Percentiles rank a stretch among this genome's conserved stretches.
These are phyloP conservation scores for Cinclus mexicanus DNA, from an alignment of 2,113 vertebrate genomes.

Conservation along the genomic window DNA sequence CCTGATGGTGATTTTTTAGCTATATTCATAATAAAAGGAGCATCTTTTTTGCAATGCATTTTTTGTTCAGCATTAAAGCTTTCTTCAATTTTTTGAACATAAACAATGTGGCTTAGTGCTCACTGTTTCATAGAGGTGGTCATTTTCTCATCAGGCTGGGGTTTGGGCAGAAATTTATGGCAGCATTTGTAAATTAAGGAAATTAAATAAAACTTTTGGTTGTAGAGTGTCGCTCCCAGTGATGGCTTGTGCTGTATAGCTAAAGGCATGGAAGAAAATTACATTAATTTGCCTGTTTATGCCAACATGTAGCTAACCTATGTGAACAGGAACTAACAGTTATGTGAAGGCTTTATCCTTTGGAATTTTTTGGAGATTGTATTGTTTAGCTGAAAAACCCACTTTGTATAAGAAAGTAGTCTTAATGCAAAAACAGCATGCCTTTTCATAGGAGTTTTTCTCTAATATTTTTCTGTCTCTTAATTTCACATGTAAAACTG, in stretches of 20 bases:
- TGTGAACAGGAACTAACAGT: not conserved
- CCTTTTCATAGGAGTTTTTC: not conserved
- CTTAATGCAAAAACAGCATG: not conserved
- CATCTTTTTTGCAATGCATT: not conserved
- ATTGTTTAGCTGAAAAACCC: not conserved
- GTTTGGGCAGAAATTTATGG: not conserved
- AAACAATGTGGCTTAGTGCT: not conserved
- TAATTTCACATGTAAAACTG: not conserved
- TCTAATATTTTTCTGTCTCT: not conserved
- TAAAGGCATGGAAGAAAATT: not conserved
- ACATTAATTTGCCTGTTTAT: not conserved
- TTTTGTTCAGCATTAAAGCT: not conserved
- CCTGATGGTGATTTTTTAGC: not conserved
- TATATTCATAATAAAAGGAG: not conserved
- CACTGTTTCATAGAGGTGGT: not conserved
- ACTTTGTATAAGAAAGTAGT: not conserved
- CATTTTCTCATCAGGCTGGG: not conserved
- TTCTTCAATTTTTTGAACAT: not conserved
- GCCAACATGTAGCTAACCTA: not conserved
- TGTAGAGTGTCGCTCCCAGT: not conserved
- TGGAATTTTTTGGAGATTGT: not conserved
- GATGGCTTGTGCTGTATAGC: not conserved
- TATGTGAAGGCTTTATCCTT: not conserved
- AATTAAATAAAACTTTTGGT: not conserved
- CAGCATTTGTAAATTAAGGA: not conserved